These are phyloP conservation scores for Silurus glanis DNA, from an alignment of 2,113 vertebrate genomes.

Conservation along the genomic window DNA sequence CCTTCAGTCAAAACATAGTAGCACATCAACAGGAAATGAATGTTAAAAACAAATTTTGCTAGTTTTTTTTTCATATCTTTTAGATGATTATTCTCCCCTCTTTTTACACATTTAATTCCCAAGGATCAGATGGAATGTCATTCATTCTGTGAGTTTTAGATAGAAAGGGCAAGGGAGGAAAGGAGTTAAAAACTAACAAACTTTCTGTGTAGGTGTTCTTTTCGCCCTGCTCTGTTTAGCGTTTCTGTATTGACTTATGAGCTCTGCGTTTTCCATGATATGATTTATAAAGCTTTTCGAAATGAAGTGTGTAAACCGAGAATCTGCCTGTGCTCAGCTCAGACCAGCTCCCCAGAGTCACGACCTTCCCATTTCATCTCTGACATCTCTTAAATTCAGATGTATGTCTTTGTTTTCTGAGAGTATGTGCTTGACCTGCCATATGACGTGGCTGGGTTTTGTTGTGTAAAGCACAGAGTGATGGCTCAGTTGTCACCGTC, in stretches of 20 bases:
- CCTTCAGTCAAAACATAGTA: not conserved
- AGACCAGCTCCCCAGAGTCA: constrained; percentile 29
- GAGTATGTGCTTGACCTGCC: constrained; percentile 9
- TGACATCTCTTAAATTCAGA: constrained; percentile 47
- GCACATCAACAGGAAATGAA: not conserved
- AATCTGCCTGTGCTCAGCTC: constrained; percentile 6
- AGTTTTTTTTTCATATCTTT: not conserved
- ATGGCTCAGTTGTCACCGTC: not conserved
- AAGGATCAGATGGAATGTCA: not conserved
- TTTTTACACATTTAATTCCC: not conserved
- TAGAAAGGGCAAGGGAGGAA: not conserved
- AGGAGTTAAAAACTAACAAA: not conserved
- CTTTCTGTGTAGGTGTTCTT: not conserved
- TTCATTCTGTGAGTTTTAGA: not conserved
- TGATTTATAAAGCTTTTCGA: constrained; percentile 55
- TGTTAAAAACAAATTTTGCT: not conserved
- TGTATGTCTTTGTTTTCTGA: constrained; percentile 34
- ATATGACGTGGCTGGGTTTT: not conserved
- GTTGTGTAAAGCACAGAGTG: too few species aligned
- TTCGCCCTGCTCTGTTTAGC: not conserved
- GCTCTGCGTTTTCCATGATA: constrained; percentile 10
- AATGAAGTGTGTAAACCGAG: constrained; percentile 25
- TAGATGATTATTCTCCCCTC: not conserved
- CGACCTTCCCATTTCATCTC: constrained; percentile 32
- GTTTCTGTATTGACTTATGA: constrained; percentile 9